A percentile compares a stretch with the other conserved stretches of the same genome.
phyloP scores from a whole-genome alignment of 2,797 vertebrate genomes.

The Gallinago stenura region DNA sequence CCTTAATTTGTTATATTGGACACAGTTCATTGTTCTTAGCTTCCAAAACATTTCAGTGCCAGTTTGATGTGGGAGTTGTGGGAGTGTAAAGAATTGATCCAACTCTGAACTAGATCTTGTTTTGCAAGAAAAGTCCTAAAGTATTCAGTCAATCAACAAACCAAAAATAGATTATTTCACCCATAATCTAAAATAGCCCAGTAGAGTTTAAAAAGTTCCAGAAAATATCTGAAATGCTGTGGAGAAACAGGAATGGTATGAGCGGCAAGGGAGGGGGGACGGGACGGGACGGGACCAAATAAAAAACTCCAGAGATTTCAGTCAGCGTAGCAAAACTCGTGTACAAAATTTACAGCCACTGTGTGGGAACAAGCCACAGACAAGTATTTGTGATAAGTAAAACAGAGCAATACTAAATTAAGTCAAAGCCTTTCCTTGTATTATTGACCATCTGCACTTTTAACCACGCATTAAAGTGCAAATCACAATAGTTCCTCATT shows the following conservation, averaged over 20 bases:
- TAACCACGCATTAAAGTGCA: not conserved
- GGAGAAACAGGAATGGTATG: not conserved
- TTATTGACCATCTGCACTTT: not conserved
- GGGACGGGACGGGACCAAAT: too few species aligned
- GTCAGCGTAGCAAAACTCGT: not conserved
- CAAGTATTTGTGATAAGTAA: not conserved
- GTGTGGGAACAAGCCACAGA: not conserved
- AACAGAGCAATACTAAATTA: not conserved
- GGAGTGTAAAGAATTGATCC: conserved; percentile 26
- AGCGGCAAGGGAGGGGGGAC: too few species aligned
- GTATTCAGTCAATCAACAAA: not conserved
- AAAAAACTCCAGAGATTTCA: not conserved
- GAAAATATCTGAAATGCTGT: not conserved
- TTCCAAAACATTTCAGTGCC: conserved; percentile 5
- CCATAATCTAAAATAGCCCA: not conserved
- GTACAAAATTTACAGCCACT: not conserved
- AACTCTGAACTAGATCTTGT: conserved; percentile 7
- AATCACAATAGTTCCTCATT: conserved; percentile 3
- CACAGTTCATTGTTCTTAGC: conserved; percentile 24
- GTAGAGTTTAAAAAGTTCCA: not conserved
- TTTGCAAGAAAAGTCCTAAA: not conserved
- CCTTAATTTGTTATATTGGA: conserved; percentile 21
- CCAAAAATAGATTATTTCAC: not conserved
- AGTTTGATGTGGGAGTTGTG: conserved; percentile 32
- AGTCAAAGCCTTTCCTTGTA: not conserved